Evolutionary conservation across 2,113 vertebrate species (phyloP).

Genomic region (Tachuris rubrigastra): DNA sequence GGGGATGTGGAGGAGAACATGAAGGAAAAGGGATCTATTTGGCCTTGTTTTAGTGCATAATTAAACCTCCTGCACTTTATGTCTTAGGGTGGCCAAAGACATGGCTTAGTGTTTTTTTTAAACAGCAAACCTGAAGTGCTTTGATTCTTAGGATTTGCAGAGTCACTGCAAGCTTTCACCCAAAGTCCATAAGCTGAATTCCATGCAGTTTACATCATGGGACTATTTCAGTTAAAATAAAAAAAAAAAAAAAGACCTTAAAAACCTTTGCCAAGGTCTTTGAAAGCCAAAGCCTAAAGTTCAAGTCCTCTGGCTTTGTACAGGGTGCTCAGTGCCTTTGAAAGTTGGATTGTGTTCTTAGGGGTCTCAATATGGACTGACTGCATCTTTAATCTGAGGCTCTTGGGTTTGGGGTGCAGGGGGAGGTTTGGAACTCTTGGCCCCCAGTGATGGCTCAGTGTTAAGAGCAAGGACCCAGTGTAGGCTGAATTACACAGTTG

Average conservation of each 20-base stretch:
- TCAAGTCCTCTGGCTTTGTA: neutral
- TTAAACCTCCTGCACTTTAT: neutral
- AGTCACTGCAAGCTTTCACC: neutral
- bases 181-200: neutral
- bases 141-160: neutral
- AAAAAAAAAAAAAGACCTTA: neutral
- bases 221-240: neutral
- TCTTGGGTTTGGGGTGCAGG: neutral
- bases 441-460: neutral
- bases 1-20: neutral
- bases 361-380: neutral
- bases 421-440: neutral
- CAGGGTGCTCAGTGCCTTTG: neutral
- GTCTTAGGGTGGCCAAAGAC: neutral
- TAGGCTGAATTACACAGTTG: neutral
- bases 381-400: neutral
- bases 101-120: neutral
- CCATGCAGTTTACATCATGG: neutral
- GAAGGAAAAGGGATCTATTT: neutral
- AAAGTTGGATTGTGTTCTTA: neutral
- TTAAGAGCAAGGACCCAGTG: neutral
- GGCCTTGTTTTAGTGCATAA: neutral
- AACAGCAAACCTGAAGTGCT: neutral
- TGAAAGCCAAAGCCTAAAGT: neutral
- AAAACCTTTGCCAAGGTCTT: neutral